Conservation (phyloP, 2,797 vertebrate species). For the Hylomyscus alleni region DNA sequence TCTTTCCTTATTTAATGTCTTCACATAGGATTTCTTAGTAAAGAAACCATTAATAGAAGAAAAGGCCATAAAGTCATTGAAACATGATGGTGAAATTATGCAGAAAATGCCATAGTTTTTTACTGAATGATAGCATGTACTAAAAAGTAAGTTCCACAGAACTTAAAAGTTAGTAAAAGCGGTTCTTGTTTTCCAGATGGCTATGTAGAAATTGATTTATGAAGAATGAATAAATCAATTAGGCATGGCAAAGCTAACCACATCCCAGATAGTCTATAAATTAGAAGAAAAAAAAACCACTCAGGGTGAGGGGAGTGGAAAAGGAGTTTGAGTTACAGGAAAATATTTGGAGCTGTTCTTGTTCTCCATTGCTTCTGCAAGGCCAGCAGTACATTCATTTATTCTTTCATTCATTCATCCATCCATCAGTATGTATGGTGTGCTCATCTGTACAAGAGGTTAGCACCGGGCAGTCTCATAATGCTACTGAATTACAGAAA, state of each 20-base stretch:
- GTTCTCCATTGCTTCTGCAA: slow-evolving; percentile 34
- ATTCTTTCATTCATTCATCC: neutral
- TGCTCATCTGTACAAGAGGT: neutral
- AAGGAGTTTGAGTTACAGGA: slow-evolving; percentile 41
- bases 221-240: slow-evolving; percentile 78
- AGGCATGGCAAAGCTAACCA: slow-evolving; percentile 67
- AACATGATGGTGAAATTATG: slow-evolving; percentile 21
- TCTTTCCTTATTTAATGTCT: slow-evolving; percentile 61
- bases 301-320: slow-evolving; percentile 15
- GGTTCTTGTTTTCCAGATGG: slow-evolving; percentile 77
- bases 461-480: slow-evolving; percentile 8
- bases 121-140: slow-evolving; percentile 30
- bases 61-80: slow-evolving; percentile 50
- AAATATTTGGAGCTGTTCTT: slow-evolving; percentile 40
- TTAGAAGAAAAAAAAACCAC: slow-evolving; percentile 65
- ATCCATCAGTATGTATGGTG: neutral
- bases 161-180: slow-evolving; percentile 65
- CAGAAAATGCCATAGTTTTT: slow-evolving; percentile 62
- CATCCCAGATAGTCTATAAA: slow-evolving; percentile 69
- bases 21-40: slow-evolving; percentile 36
- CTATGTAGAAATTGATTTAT: slow-evolving; percentile 70
- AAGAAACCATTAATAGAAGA: slow-evolving; percentile 30
- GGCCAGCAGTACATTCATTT: neutral
- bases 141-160: slow-evolving; percentile 70
- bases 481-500: slow-evolving; percentile 51